These are phyloP conservation scores for Branchellion lobata DNA, from an alignment of 2,888 invertebrate species.

Conservation along the genomic window DNA sequence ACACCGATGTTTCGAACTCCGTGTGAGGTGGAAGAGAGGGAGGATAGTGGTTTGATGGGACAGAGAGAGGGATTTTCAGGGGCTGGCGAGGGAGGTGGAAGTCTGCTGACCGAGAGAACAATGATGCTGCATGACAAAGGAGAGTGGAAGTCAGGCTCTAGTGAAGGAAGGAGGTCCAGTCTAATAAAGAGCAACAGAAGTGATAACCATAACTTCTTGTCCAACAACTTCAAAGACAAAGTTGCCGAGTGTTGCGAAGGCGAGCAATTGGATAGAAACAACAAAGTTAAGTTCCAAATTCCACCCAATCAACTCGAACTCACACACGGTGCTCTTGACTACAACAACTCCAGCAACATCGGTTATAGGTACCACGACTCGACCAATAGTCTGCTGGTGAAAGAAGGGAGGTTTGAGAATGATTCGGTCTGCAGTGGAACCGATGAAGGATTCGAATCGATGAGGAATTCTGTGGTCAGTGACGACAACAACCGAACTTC, in stretches of 20 bases:
- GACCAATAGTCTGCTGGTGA: background rate
- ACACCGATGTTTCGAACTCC: background rate
- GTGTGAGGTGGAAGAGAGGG: too few relatives aligned
- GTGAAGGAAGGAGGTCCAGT: too few relatives aligned
- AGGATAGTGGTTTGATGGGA: too few relatives aligned
- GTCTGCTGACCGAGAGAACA: too few relatives aligned
- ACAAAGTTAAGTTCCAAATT: background rate
- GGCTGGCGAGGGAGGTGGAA: too few relatives aligned
- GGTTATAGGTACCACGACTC: background rate
- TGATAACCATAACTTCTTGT: background rate
- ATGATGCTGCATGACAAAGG: too few relatives aligned
- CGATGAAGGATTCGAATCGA: conserved; percentile 41
- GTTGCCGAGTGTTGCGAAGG: background rate
- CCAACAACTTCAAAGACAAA: background rate
- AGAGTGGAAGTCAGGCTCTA: too few relatives aligned
- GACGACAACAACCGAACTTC: conserved; percentile 24
- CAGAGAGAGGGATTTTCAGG: too few relatives aligned
- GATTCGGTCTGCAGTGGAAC: conserved; percentile 37
- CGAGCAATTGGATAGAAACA: background rate
- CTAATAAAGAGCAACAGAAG: too few relatives aligned
- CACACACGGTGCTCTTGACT: background rate
- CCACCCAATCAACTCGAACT: background rate
- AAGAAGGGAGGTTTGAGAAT: conserved; percentile 3
- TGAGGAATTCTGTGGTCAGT: conserved; percentile 34
- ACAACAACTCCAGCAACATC: background rate